These are phyloP conservation scores for Drosophila nr. fundita DNA, from an alignment of 2,888 invertebrate species.

Conservation along the genomic window DNA sequence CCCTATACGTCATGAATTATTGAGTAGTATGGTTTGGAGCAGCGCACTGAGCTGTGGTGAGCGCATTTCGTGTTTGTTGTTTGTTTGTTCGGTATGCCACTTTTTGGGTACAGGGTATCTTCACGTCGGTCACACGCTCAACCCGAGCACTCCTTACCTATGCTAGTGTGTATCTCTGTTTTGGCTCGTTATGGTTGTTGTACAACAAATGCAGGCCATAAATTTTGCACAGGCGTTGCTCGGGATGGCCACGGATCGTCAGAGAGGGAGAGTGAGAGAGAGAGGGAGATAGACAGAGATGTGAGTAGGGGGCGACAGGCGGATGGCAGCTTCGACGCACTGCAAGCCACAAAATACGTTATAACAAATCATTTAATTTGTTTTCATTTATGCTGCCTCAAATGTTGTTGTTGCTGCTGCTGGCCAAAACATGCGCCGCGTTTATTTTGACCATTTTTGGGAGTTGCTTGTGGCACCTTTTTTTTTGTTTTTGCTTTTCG, in stretches of 20 bases:
- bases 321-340: slow-evolving; percentile 22
- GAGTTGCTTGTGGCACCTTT: slow-evolving; percentile 45
- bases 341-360: slow-evolving; percentile 46
- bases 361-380: slow-evolving; percentile 60
- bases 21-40: background rate
- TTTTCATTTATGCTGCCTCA: slow-evolving; percentile 50
- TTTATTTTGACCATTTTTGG: slow-evolving; percentile 72
- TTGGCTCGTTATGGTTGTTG: slow-evolving; percentile 36
- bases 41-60: background rate
- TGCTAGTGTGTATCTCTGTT: slow-evolving; percentile 26
- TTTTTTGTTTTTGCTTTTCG: slow-evolving; percentile 43
- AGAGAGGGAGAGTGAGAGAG: background rate
- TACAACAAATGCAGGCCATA: slow-evolving; percentile 61
- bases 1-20: background rate
- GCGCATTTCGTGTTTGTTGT: background rate
- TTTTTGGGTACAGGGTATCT: background rate
- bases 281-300: background rate
- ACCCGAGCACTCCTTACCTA: slow-evolving; percentile 3
- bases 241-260: slow-evolving; percentile 47
- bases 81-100: background rate
- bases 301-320: slow-evolving; percentile 1
- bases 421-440: slow-evolving; percentile 45
- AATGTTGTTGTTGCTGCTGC: slow-evolving; percentile 33
- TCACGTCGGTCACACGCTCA: background rate
- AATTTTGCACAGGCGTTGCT: slow-evolving; percentile 61